phyloP scores from a whole-genome alignment of 1,140 invertebrate genomes.

The Elymnias hypermnestra region DNA sequence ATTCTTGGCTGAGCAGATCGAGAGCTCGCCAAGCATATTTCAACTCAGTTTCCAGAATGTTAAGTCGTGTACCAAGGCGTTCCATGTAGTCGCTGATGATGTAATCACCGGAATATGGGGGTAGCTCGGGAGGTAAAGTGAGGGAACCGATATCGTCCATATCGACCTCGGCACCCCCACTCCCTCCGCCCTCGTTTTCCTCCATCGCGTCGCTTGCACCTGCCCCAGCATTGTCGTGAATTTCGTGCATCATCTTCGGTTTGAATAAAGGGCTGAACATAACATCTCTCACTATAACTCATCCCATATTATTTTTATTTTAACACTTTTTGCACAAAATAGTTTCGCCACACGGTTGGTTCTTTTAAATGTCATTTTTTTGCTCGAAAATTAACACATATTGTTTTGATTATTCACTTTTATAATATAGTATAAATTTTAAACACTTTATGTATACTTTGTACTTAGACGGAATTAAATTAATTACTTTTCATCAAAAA shows the following conservation, averaged over 20 bases:
- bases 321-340: slow-evolving; percentile 61
- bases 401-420: slow-evolving; percentile 43
- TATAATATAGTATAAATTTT: slow-evolving; percentile 31
- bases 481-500: slow-evolving; percentile 63
- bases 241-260: slow-evolving; percentile 72
- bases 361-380: slow-evolving; percentile 52
- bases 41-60: slow-evolving; percentile 91
- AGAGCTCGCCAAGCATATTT: slow-evolving; percentile 94
- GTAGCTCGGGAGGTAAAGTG: slow-evolving; percentile 59
- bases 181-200: slow-evolving; percentile 70
- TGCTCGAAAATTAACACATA: slow-evolving; percentile 47
- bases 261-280: slow-evolving; percentile 52
- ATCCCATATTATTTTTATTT: slow-evolving; percentile 72
- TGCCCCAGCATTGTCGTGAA: slow-evolving; percentile 69
- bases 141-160: slow-evolving; percentile 70
- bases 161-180: slow-evolving; percentile 72
- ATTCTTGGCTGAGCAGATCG: slow-evolving; percentile 93
- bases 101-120: slow-evolving; percentile 77
- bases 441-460: slow-evolving; percentile 63
- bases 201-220: slow-evolving; percentile 68
- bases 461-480: slow-evolving; percentile 69
- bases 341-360: slow-evolving; percentile 41
- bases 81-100: slow-evolving; percentile 93
- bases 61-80: slow-evolving; percentile 88
- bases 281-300: slow-evolving; percentile 72